A percentile compares a stretch with the other conserved stretches of the same genome.
phyloP scores from a whole-genome alignment of 1,140 invertebrate genomes.

The Drosophila baimaii region DNA sequence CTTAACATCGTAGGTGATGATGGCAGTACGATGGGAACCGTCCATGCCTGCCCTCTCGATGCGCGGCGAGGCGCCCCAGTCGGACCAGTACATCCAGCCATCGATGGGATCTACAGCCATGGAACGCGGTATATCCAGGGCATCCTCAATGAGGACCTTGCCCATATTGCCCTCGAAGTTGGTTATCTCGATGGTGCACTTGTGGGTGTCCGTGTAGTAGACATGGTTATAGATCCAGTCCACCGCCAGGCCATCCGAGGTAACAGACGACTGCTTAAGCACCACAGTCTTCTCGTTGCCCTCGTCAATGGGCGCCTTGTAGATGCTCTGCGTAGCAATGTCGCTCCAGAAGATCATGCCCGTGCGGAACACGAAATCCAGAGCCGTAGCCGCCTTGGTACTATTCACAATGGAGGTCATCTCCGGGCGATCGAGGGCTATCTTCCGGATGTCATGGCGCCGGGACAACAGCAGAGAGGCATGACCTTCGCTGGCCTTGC shows the following conservation, averaged over 20 bases:
- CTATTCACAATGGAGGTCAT: conserved; percentile 95
- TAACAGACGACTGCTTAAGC: conserved; percentile 92
- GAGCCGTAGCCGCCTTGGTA: conserved; percentile 92
- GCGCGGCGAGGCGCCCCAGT: conserved; percentile 95
- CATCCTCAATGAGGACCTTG: conserved; percentile 92
- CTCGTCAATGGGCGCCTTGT: conserved; percentile 97
- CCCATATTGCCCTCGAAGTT: conserved; percentile 95
- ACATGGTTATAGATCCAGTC: conserved; percentile 99
- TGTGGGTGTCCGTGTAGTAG: conserved; percentile 97
- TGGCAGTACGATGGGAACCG: conserved; percentile 93
- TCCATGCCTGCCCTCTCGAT: conserved; percentile 98
- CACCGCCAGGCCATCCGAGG: conserved; percentile 96
- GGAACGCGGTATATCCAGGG: conserved; percentile 96
- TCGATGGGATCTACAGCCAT: conserved; percentile 98
- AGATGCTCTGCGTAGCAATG: conserved; percentile 94
- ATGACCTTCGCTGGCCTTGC: conserved; percentile 94
- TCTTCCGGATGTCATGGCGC: conserved; percentile 94
- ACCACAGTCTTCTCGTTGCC: conserved; percentile 92
- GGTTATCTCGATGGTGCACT: conserved; percentile 94
- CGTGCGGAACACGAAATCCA: conserved; percentile 95
- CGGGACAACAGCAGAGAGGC: conserved; percentile 93
- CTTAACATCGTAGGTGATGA: conserved; percentile 94
- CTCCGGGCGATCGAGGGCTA: conserved; percentile 94
- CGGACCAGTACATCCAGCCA: conserved; percentile 98
- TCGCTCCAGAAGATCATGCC: conserved; percentile 98